Base-by-base conservation (phyloP, 2,888 invertebrate genomes). In the Eledona agricola region DNA sequence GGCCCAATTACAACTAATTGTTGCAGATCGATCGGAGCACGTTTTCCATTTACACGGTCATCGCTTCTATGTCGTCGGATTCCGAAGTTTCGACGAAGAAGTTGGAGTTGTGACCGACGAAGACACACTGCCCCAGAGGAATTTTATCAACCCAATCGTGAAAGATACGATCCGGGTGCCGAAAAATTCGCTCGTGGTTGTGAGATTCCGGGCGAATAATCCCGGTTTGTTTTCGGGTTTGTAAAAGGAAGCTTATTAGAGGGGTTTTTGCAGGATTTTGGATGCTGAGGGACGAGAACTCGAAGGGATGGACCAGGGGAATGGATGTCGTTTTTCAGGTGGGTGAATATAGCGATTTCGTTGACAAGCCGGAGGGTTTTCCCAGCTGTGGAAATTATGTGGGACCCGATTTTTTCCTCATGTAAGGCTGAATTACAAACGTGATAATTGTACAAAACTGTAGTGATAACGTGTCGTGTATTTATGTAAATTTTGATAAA, bases 101-200 rank as follows among this genome's bases (percentile, higher is more conserved):
- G 76, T 87, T 4, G 80, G 79, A 60, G 74, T 77, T 40, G 75
- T 88, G 74, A 84, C 89, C 60, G 15, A 35, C 2, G 70, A 77
- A 25, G 78, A 80, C 6, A 71, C 73, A 2, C 70, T 88, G 15
- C 79, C 87, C 42, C 69, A 74, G 2, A 79, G 81, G 58, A 87
- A 87, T 65, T 74, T 86, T 0, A 64, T 77, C 1, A 79, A 82
- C 60, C 85, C 90, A 0, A 82, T 85, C 0, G 55, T 79, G 5
- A 91, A 90, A 71, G 90, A 90, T 66, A 90, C 90, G 0, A 80
- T 90, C 45, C 80, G 85, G 1, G 81, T 91, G 15, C 89, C 89
- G 0, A 85, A 82, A 67, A 83, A 83, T 51, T 87, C 89, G 0
- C 85, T 81, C 0, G 86, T 86, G 0, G 85, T 85, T 1, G 68